Evolutionary conservation across 2,888 invertebrate species (phyloP), one percentile per base, ranked within the genome.

Genomic region (Drosophila buzzatii): DNA sequence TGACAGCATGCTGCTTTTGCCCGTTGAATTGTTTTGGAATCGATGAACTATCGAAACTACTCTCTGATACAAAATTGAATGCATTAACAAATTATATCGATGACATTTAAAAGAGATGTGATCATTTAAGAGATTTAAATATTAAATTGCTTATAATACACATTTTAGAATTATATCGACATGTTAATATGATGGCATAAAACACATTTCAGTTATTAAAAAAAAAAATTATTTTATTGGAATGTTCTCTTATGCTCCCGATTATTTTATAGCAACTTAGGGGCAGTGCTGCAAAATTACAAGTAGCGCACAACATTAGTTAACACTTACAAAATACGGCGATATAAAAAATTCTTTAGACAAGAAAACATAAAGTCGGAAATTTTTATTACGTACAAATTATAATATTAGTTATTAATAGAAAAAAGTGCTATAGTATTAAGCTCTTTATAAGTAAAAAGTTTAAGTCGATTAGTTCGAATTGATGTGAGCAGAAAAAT

Each of bases 281-380:
- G 8, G 14, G 3, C 42, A 77, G 76, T 77, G 65, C 6, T 80
- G 65, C 7, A 60, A 31, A 77, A 58, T 45, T n/a, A 0, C n/a
- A 12, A 12, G 1, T 9, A 10, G 33, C 12, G 45, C 14, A 23
- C 47, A 27, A 76, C 53, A 66, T 62, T 77, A 66, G 62, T 57
- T 60, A 77, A 77, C 80, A 77, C 76, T 77, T 70, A 66, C 60
- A 77, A 77, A 68, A 80, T 80, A 76, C 76, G 81, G 81, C 76
- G 53, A 77, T 80, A 63, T 77, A 77, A 80, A 80, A 78, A 77
- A 80, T 77, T 80, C 76, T 76, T 77, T 76, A 23, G 63, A 71
- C 76, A 63, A 76, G 76, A 80, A 76, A 77, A 67, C 70, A 76
- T 76, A 60, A 79, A 76, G 59, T 76, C 76, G 76, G 63, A 52